Evolutionary conservation across 2,113 vertebrate species (phyloP), one percentile per base, ranked within the genome.

Genomic region (Oncorhynchus kisutch): DNA sequence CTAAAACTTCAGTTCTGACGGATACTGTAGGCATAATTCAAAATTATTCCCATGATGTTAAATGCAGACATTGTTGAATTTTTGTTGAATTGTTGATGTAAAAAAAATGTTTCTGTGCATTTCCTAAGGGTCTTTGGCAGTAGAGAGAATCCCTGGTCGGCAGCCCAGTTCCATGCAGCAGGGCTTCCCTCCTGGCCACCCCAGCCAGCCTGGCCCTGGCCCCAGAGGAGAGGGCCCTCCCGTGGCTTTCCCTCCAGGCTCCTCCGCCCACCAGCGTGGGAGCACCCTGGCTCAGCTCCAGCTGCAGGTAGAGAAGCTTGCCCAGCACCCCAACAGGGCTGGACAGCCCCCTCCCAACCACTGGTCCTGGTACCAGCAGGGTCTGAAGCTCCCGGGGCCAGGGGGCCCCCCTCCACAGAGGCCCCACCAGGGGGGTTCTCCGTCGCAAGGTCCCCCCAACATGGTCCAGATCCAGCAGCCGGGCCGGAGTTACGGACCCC

Each of bases 261-360:
- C 87, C 88, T 8, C 88, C 79, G 64, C 85, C 76, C 92, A 92
- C 81, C 91, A 91, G 72, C 78, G 91, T 16, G 93, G 93, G 79
- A 93, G 89, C 77, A 94, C 93, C 0, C 85, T 94, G 67, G 93
- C 93, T 34, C 93, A 94, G 87, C 92, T 94, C 2, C 93, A 94
- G 84, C 90, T 93, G 93, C 93, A 94, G 88, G 93, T 94, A 83
- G 93, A 94, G 82, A 93, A 94, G 80, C 87, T 94, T 25, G 89
- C 91, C 77, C 92, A 94, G 82, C 91, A 92, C 49, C 86, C 91
- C 73, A 89, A 82, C 81, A 90, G 93, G 24, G 14, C 51, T 54
- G 51, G 59, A 62, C 92, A 91, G 69, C 85, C 86, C 1, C 83
- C 86, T 22, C 89, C 93, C 11, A 91, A 89, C 77, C 86, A 93